Evolutionary conservation across 2,113 vertebrate genomes (phyloP).

Genomic region (Microcebus murinus): DNA sequence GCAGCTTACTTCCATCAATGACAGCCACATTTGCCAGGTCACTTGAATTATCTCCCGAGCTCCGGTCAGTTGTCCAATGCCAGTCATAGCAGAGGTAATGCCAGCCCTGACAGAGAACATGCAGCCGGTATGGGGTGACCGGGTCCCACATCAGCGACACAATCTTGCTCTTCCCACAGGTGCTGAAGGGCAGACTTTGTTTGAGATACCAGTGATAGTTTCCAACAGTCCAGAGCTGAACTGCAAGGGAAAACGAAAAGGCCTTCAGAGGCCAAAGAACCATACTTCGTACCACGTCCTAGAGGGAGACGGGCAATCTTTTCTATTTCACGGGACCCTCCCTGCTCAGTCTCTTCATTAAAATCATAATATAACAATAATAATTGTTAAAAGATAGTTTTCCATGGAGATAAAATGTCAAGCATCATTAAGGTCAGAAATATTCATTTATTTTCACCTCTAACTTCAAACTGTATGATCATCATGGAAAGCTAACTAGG

Average conservation of each 20-base stretch:
- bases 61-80: conserved; percentile 92
- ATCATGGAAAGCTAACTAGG: background rate
- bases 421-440: background rate
- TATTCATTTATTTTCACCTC: background rate
- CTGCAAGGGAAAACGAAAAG: conserved; percentile 81
- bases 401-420: background rate
- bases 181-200: conserved; percentile 92
- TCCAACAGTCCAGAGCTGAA: conserved; percentile 95
- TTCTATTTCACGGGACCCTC: background rate
- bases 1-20: conserved; percentile 93
- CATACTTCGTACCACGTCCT: background rate
- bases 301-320: accelerated
- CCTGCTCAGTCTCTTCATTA: background rate
- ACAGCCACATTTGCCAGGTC: conserved; percentile 93
- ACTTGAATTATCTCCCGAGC: conserved; percentile 80
- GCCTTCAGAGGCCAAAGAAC: background rate
- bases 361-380: background rate
- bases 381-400: background rate
- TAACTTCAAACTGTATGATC: background rate
- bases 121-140: conserved; percentile 87
- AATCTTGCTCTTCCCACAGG: conserved; percentile 82
- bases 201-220: conserved; percentile 99
- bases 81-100: conserved; percentile 91
- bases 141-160: conserved; percentile 93
- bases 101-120: conserved; percentile 90